Base-by-base conservation (phyloP, 2,797 vertebrate genomes). In the Brachyrhaphis roseni region DNA sequence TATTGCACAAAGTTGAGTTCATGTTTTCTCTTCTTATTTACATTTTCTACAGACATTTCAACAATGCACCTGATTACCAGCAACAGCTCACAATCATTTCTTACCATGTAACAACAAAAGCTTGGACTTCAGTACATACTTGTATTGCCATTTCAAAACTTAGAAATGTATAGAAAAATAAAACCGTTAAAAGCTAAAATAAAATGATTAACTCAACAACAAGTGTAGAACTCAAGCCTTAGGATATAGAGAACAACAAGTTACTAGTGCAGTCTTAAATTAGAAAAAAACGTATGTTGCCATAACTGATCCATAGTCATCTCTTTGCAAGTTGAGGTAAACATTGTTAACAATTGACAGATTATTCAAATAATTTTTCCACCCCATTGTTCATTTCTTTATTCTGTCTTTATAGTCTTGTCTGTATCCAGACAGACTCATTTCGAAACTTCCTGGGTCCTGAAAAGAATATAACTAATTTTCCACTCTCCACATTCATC, bases 331-430 rank as follows among this genome's bases (percentile, higher is more conserved):
- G 16, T 68, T 26, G n/a, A 41, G 11, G 23, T 70, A 43, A 70
- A 68, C 5, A 26, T 41, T 43, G n/a, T n/a, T 43, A 70, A 41
- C 31, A 78, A 71, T 55, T 79, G 83, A 74, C 41, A 82, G 79
- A 83, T 78, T 51, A 75, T 86, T 81, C 77, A 82, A 82, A 88
- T 84, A 74, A 13, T 16, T 74, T 82, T 73, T 28, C 68, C 66
- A 76, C 80, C 77, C 76, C 78, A 76, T 78, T 87, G 55, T 81
- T 36, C 68, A 47, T 82, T 64, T 82, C 71, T 77, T 80, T 81
- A 81, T 80, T 76, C 41, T 34, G 20, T 39, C 71, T 70, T 5
- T 84, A 82, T 85, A 79, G 76, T 66, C 75, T 76, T 57, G 41
- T 79, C 83, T 76, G 45, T 81, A 64, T 80, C 78, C 76, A 49